Percentiles rank a stretch among this genome's conserved stretches.
These are phyloP conservation scores for Phylloscopus trochiloides DNA, from an alignment of 2,113 vertebrate species.

Conservation along the genomic window DNA sequence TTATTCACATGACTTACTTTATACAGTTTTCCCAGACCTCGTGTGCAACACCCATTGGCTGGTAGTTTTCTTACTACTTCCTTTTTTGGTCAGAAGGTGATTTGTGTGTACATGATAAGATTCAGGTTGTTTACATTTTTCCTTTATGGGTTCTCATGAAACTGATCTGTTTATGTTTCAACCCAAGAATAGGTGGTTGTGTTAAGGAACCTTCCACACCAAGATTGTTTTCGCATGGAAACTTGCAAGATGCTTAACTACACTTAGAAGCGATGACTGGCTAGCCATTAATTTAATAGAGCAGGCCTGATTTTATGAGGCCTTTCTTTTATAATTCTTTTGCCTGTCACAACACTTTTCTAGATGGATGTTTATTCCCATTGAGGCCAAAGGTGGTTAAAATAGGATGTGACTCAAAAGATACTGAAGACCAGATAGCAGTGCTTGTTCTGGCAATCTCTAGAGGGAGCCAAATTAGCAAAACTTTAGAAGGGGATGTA, in stretches of 20 bases:
- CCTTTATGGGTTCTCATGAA: not conserved
- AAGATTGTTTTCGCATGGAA: not conserved
- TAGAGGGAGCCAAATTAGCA: not conserved
- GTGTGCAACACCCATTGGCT: no score
- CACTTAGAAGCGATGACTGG: not conserved
- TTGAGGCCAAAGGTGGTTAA: not conserved
- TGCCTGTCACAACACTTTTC: not conserved
- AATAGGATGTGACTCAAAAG: not conserved
- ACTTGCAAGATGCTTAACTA: not conserved
- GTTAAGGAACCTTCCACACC: not conserved
- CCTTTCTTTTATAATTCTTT: not conserved
- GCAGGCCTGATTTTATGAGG: not conserved
- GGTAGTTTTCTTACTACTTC: no score
- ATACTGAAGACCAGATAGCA: not conserved
- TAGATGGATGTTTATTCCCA: not conserved
- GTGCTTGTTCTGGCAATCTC: not conserved
- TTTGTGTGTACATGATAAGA: no score
- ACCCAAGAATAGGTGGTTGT: not conserved
- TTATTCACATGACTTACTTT: no score
- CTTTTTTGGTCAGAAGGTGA: no score
- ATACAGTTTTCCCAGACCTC: not conserved
- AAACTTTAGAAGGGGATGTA: not conserved
- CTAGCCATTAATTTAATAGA: not conserved
- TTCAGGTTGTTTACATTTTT: no score
- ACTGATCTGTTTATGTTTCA: not conserved